Evolutionary conservation across 2,113 vertebrate genomes (phyloP).

Genomic region (Anhinga anhinga): DNA sequence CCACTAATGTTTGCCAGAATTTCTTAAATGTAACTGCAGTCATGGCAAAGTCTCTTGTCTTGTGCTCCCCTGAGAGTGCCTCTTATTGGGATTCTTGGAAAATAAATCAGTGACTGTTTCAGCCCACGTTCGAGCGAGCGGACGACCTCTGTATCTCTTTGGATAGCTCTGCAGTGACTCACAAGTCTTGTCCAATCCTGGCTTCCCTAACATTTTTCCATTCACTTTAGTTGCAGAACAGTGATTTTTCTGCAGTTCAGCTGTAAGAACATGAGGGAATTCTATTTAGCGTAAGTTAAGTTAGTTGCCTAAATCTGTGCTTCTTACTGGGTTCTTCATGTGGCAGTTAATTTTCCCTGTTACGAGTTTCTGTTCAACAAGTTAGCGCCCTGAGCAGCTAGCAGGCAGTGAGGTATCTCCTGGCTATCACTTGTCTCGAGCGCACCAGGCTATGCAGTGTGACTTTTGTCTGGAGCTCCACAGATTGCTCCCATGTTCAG

Average conservation of each 20-base stretch:
- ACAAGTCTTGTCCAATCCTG: constrained; percentile 62
- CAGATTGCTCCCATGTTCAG: not conserved
- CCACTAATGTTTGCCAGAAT: not conserved
- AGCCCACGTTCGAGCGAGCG: constrained; percentile 64
- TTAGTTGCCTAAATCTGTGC: not conserved
- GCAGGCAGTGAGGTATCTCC: not conserved
- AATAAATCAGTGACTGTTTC: constrained; percentile 69
- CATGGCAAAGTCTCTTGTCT: constrained; percentile 29
- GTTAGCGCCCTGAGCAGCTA: not conserved
- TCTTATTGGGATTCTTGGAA: constrained; percentile 73
- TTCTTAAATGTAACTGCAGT: constrained; percentile 8
- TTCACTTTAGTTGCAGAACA: constrained; percentile 22
- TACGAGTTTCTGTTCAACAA: not conserved
- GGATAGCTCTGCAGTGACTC: constrained; percentile 76
- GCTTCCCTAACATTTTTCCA: constrained; percentile 68
- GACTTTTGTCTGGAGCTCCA: not conserved
- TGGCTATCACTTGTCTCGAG: not conserved
- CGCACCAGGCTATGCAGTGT: not conserved
- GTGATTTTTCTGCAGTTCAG: constrained; percentile 8
- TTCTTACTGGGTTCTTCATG: not conserved
- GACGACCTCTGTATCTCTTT: constrained; percentile 66
- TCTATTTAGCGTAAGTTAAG: not conserved
- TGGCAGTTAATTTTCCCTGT: not conserved
- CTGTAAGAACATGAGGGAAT: not conserved
- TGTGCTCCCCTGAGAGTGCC: constrained; percentile 55